Conservation (phyloP, 1,140 invertebrate species). For the Melitaea cinxia region DNA sequence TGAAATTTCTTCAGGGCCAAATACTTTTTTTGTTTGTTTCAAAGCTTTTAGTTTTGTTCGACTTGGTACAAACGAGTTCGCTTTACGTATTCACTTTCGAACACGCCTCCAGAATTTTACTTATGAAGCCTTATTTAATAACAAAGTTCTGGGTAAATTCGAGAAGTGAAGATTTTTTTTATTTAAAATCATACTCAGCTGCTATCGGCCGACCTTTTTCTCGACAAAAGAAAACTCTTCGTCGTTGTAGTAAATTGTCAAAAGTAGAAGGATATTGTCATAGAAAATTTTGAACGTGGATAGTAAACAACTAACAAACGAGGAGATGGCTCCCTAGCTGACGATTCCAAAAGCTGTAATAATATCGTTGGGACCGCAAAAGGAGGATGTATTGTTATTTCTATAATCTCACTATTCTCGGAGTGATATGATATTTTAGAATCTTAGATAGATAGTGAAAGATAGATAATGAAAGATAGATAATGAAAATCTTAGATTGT, state of each 20-base stretch:
- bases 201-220: not conserved
- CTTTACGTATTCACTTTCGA: slow-evolving; percentile 1
- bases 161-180: slow-evolving; percentile 2
- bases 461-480: too few relatives aligned
- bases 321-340: slow-evolving; percentile 4
- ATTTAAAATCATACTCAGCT: slow-evolving; percentile 8
- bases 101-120: slow-evolving; percentile 12
- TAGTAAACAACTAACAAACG: slow-evolving; percentile 9
- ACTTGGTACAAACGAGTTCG: not conserved
- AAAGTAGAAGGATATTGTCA: slow-evolving; percentile 3
- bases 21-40: not conserved
- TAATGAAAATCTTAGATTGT: too few relatives aligned
- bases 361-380: slow-evolving; percentile 1
- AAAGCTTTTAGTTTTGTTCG: not conserved
- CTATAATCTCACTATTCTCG: not conserved
- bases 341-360: slow-evolving; percentile 8
- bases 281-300: slow-evolving; percentile 2
- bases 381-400: not conserved
- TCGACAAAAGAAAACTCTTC: not conserved
- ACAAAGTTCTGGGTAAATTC: slow-evolving; percentile 13
- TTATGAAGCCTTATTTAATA: slow-evolving; percentile 16
- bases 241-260: slow-evolving; percentile 16
- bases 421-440: too few relatives aligned
- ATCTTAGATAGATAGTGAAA: too few relatives aligned
- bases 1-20: not conserved